phyloP scores from a whole-genome alignment of 2,113 vertebrate genomes.

The Jacana jacana region DNA sequence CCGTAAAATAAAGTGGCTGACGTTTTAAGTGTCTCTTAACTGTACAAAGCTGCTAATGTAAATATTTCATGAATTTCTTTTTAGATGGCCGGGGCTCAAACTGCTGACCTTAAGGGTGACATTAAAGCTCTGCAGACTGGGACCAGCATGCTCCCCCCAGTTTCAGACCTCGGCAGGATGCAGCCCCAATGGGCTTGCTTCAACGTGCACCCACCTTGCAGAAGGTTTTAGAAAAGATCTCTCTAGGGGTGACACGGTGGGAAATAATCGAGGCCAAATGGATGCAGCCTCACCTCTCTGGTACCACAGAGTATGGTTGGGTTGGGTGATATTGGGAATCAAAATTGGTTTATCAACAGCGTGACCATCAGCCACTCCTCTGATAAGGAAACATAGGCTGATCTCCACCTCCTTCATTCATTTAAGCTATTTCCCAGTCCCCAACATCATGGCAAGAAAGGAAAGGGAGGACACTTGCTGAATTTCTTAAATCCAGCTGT shows the following conservation, averaged over 20 bases:
- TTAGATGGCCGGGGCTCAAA: neutral
- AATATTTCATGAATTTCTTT: conserved; percentile 21
- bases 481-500: neutral
- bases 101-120: neutral
- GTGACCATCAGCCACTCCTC: neutral
- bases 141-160: neutral
- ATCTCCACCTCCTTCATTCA: neutral
- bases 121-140: neutral
- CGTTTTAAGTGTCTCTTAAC: conserved; percentile 70
- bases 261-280: neutral
- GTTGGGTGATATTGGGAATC: neutral
- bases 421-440: neutral
- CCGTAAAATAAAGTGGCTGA: conserved; percentile 61
- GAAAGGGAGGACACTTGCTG: neutral
- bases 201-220: accelerated
- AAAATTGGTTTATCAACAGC: neutral
- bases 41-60: neutral
- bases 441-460: neutral
- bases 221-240: neutral
- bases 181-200: accelerated
- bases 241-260: neutral
- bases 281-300: neutral
- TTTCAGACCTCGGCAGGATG: neutral
- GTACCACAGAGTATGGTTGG: neutral
- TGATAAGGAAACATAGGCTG: neutral